Base-by-base conservation (phyloP, 1,140 invertebrate genomes). In the Idris sp. region DNA sequence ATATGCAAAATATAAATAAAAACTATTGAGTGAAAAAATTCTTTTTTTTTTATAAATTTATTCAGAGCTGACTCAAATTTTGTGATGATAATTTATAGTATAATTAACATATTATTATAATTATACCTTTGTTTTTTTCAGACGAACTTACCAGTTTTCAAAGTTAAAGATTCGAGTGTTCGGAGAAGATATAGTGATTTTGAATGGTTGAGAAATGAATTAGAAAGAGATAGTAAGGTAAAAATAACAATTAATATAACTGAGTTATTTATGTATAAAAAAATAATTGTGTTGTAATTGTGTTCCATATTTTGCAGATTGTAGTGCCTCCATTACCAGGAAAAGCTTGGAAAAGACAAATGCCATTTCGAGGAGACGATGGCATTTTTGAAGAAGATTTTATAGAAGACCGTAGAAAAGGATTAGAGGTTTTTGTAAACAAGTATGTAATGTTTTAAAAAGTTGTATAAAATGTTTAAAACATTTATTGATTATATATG, bases 371-470 rank as follows among this genome's bases (percentile, higher is more conserved):
- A 81, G 93, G 94, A 6, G 98, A 99, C 86, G 98, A 99, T 91
- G 98, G 98, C 41, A 98, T 99, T 80, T 99, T 98, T 89, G 98
- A 99, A 87, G 98, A 99, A 86, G 97, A 98, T 81, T 99, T 99
- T 88, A 99, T 99, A 82, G 98, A 99, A 89, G 97, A 99, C 78
- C 92, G 98, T 79, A 92, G 97, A 85, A 99, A 98, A 92, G 97
- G 97, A 64, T 89, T 99, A 67, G 98, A 99, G 92, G 90, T 94
- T 79, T 99, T 99, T 89, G 94, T 99, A 76, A 99, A 99, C 89
- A 99, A 99, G 95, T 94, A 89, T 88, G 91, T 22, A 22, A 22
- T 22, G 19, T 22, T 22, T 22, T 22, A n/a, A n/a, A n/a, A n/a
- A n/a, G n/a, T n/a, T n/a, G n/a, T n/a, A n/a, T n/a, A n/a, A n/a